Percentiles rank a stretch among this genome's conserved stretches.
These are phyloP conservation scores for Trichogramma pretiosum DNA, from an alignment of 1,140 invertebrate genomes.

Conservation along the genomic window DNA sequence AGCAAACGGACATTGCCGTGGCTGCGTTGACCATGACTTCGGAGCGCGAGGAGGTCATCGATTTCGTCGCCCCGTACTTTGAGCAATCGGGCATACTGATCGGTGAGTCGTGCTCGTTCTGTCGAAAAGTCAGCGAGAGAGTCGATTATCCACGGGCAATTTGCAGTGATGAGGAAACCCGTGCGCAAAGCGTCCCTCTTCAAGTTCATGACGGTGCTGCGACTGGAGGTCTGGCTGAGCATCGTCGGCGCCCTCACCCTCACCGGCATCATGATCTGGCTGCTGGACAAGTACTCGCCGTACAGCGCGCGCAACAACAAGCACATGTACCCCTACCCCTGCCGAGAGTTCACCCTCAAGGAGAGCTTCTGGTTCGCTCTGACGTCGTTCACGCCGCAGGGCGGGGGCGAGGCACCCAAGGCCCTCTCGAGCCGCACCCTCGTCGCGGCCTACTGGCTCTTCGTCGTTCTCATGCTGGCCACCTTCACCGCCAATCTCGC, in stretches of 20 bases:
- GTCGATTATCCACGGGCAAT: constrained; percentile 4
- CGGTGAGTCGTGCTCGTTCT: constrained; percentile 44
- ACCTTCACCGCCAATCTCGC: constrained; percentile 96
- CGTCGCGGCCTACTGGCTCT: constrained; percentile 87
- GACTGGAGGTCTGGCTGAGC: constrained; percentile 79
- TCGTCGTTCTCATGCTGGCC: constrained; percentile 84
- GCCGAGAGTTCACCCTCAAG: constrained; percentile 75
- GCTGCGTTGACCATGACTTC: constrained; percentile 86
- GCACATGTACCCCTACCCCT: constrained; percentile 69
- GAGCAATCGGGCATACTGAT: constrained; percentile 82
- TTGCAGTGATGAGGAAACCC: constrained; percentile 72
- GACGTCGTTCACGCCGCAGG: constrained; percentile 86
- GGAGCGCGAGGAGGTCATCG: constrained; percentile 84
- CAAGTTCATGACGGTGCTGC: constrained; percentile 86
- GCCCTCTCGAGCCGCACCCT: constrained; percentile 73
- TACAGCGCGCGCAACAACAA: constrained; percentile 81
- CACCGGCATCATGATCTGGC: constrained; percentile 79
- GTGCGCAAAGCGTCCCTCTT: constrained; percentile 75
- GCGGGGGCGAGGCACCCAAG: constrained; percentile 79
- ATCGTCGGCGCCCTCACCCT: constrained; percentile 74
- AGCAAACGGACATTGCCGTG: constrained; percentile 82
- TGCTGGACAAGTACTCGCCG: constrained; percentile 81
- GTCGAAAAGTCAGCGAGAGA: neutral
- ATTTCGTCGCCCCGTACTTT: constrained; percentile 86
- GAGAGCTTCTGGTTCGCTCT: constrained; percentile 91